Conservation (phyloP, 2,888 invertebrate genomes). For the Coelopa pilipes region DNA sequence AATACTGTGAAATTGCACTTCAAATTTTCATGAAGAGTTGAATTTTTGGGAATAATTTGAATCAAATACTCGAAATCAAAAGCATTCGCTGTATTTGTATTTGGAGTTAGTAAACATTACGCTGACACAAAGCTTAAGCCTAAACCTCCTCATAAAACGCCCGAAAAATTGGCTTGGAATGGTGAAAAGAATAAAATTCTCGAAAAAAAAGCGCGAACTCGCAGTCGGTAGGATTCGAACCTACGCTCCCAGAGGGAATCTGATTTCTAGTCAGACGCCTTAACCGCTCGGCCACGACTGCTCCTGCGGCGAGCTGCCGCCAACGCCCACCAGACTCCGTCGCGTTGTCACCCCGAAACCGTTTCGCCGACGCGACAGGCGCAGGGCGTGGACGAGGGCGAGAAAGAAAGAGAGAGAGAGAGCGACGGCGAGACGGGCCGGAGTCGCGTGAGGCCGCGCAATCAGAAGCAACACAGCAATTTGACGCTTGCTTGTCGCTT, state of each 20-base stretch:
- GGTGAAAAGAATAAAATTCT: neutral
- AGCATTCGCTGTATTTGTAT: no score
- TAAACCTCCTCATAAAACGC: neutral
- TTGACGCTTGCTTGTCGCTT: slow-evolving; percentile 9
- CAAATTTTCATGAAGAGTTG: no score
- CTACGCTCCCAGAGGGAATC: slow-evolving; percentile 68
- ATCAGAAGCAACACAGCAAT: slow-evolving; percentile 10
- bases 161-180: neutral
- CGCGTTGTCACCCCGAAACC: no score
- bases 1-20: no score
- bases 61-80: no score
- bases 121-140: no score
- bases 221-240: slow-evolving; percentile 67
- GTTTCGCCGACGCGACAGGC: no score
- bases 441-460: neutral
- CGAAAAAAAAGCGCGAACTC: slow-evolving; percentile 41
- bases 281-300: slow-evolving; percentile 68
- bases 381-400: no score
- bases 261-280: slow-evolving; percentile 68
- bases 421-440: no score
- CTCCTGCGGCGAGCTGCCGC: slow-evolving; percentile 33
- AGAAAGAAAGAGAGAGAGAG: neutral
- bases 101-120: no score
- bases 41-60: no score
- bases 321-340: no score